Base-by-base conservation (phyloP, 1,140 invertebrate species). In the Bursaphelenchus mucronatus region DNA sequence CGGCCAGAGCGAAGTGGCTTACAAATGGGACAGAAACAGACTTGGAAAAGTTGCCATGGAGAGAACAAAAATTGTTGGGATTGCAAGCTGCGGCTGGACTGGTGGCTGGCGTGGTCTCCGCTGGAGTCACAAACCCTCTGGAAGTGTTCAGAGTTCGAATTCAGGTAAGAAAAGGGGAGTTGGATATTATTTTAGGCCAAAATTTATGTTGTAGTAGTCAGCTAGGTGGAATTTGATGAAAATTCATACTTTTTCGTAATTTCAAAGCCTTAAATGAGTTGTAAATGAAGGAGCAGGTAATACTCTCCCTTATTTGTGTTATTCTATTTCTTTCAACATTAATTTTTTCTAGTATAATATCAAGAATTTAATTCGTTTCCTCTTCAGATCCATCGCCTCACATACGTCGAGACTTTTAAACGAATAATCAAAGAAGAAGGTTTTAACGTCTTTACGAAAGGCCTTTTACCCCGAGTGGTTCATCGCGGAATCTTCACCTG, bases 341-440 rank as follows among this genome's bases (percentile, higher is more conserved):
- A 15, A 52, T 21, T 52, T 8, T 52, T 7, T n/a, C 39, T 52
- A 39, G 39, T 21, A 52, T 11, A 11, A 9, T 52, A 9, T 52
- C 39, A 11, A 52, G n/a, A 52, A 52, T 21, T 11, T 21, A 7
- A 9, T 39, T 15, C 4, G n/a, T 50, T 15, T 6, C n/a, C 47
- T n/a, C 39, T 74, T 58, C 70, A 72, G 61, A 69, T 72, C 8
- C 70, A 72, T 46, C 63, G 70, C 43, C 67, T 69, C 9, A 64
- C 67, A 7, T 72, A 72, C 51, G 11, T 40, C 5, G 70, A 72
- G 51, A 72, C 70, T 7, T 49, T 72, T 7, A 41, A 50, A 3
- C 62, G 68, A 17, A 46, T 72, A 45, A 47, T 62, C 57, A 72
- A 72, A 21, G 67, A 67, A 21, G 70, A 72, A 45, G 66, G 66